Evolutionary conservation across 2,797 vertebrate genomes (phyloP).

Genomic region (Margarornis squamiger): DNA sequence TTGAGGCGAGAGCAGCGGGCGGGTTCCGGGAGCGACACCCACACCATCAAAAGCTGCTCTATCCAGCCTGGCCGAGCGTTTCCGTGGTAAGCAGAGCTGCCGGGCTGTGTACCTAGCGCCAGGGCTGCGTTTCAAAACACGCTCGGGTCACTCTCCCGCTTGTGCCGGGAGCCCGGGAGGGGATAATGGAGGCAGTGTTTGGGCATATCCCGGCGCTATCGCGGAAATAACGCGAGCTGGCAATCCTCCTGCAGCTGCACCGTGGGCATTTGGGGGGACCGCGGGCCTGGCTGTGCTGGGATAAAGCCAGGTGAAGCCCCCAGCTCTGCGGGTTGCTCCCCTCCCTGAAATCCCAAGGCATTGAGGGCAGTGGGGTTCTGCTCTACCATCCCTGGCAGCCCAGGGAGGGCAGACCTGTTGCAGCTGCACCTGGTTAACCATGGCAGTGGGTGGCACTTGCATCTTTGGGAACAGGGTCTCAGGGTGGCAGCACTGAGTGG

Average conservation of each 20-base stretch:
- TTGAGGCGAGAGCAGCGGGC: neutral
- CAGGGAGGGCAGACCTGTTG: neutral
- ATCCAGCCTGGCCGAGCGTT: neutral
- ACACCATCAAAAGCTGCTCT: conserved; percentile 49
- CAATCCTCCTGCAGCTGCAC: neutral
- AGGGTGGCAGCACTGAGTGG: neutral
- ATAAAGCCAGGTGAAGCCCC: neutral
- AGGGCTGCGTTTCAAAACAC: conserved; percentile 32
- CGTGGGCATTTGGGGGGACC: neutral
- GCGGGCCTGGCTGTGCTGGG: fast-evolving
- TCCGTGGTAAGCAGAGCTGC: neutral
- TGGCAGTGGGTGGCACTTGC: neutral
- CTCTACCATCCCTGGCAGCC: neutral
- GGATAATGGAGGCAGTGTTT: conserved; percentile 59
- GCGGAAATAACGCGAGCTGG: neutral
- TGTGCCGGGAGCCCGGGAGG: neutral
- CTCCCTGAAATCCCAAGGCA: neutral
- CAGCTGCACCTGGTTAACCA: neutral
- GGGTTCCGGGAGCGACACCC: conserved; percentile 4
- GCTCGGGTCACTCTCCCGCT: neutral
- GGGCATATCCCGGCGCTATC: neutral
- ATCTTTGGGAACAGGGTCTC: neutral
- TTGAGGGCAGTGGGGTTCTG: fast-evolving
- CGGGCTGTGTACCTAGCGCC: conserved; percentile 7
- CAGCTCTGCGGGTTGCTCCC: fast-evolving